Percentiles rank a stretch among this genome's conserved stretches.
These are phyloP conservation scores for Pseudomyrmex pallidus DNA, from an alignment of 1,140 invertebrate genomes.

Conservation along the genomic window DNA sequence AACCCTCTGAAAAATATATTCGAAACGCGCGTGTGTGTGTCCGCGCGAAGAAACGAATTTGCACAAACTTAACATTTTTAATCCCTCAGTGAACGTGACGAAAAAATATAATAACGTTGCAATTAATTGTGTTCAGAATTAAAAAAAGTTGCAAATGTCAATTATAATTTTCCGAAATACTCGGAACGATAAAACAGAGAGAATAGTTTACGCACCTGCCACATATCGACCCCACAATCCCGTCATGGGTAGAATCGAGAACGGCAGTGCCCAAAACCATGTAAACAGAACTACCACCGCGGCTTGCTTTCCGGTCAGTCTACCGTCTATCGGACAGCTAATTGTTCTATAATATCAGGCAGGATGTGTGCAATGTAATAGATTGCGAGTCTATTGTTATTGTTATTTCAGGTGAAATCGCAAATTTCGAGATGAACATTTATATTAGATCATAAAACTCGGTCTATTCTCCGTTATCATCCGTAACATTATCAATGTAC, in stretches of 20 bases:
- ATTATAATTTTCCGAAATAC: neutral
- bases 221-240: conserved; percentile 89
- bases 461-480: neutral
- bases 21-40: too few species aligned
- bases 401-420: neutral
- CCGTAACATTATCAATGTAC: neutral
- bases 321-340: conserved; percentile 90
- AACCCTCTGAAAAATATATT: conserved; percentile 88
- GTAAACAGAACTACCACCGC: conserved; percentile 87
- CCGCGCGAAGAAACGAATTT: too few species aligned
- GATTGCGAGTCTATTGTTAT: neutral
- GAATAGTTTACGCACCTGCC: conserved; percentile 85
- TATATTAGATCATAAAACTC: conserved; percentile 15
- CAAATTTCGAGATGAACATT: neutral
- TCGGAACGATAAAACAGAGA: too few species aligned
- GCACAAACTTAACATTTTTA: neutral
- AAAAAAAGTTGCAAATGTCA: neutral
- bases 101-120: neutral
- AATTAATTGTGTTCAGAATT: neutral
- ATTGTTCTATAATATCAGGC: conserved; percentile 86
- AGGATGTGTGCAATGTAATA: neutral
- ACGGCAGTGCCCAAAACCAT: conserved; percentile 90
- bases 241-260: conserved; percentile 88
- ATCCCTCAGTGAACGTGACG: neutral
- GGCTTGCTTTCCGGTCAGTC: conserved; percentile 89